These are phyloP conservation scores for Galleria mellonella DNA, from an alignment of 1,140 invertebrate genomes.

Conservation along the genomic window DNA sequence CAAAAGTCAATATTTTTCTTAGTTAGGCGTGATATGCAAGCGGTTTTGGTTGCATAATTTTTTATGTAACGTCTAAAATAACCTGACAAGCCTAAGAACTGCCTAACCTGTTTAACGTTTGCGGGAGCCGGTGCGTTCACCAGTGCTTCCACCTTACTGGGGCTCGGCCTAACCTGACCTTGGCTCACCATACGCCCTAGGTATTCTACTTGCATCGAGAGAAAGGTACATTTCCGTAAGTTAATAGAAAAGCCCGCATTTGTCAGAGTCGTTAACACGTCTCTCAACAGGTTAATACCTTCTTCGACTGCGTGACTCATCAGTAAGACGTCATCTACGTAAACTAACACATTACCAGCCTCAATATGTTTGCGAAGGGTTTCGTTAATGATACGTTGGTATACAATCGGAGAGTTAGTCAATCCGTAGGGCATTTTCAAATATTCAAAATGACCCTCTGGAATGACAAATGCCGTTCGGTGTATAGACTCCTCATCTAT, in stretches of 20 bases:
- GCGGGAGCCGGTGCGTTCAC: slow-evolving; percentile 31
- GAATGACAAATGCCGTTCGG: slow-evolving; percentile 7
- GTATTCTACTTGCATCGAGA: slow-evolving; percentile 18
- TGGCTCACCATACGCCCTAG: slow-evolving; percentile 18
- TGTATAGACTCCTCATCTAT: slow-evolving; percentile 1
- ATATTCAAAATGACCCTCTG: slow-evolving; percentile 12
- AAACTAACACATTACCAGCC: background rate
- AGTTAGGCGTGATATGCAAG: background rate
- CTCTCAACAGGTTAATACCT: background rate
- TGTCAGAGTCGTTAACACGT: background rate
- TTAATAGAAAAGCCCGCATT: slow-evolving; percentile 11
- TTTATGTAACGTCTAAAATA: slow-evolving; percentile 38
- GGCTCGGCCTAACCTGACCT: slow-evolving; percentile 28
- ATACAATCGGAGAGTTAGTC: slow-evolving; percentile 3
- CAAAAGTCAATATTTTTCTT: background rate
- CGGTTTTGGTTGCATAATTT: background rate
- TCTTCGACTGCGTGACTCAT: background rate
- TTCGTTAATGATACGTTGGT: slow-evolving; percentile 1
- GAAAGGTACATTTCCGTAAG: slow-evolving; percentile 5
- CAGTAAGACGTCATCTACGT: slow-evolving; percentile 11
- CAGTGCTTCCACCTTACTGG: slow-evolving; percentile 35
- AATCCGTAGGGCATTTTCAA: slow-evolving; percentile 12
- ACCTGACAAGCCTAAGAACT: slow-evolving; percentile 37
- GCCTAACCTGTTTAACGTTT: slow-evolving; percentile 28
- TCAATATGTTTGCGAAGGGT: background rate